Evolutionary conservation across 2,797 vertebrate genomes (phyloP).

Genomic region (Acanthopagrus latus): DNA sequence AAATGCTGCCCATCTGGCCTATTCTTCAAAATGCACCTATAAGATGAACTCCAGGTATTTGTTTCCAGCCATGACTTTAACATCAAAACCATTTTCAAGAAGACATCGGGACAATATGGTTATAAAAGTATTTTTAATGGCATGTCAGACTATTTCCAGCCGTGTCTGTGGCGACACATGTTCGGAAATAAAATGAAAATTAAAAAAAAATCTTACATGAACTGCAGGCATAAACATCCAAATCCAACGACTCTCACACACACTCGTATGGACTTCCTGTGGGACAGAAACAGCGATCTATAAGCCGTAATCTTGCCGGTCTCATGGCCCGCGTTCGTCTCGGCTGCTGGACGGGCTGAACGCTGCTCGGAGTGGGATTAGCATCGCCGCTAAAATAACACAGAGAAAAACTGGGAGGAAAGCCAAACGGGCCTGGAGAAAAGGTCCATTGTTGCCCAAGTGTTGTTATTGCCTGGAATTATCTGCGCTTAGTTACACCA

Average conservation of each 20-base stretch:
- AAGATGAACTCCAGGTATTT: too few relatives aligned
- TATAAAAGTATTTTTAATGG: too few relatives aligned
- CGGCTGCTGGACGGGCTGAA: conserved; percentile 36
- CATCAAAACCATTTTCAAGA: too few relatives aligned
- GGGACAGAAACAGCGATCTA: conserved; percentile 17
- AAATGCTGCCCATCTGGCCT: too few relatives aligned
- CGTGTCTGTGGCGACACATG: too few relatives aligned
- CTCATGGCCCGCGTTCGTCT: conserved; percentile 55
- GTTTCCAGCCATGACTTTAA: too few relatives aligned
- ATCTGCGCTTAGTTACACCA: conserved; percentile 75
- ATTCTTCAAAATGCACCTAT: too few relatives aligned
- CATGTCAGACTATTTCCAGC: too few relatives aligned
- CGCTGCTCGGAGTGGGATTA: conserved; percentile 74
- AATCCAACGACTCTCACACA: conserved; percentile 20
- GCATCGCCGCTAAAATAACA: conserved; percentile 78
- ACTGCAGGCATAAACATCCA: not conserved
- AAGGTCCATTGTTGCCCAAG: conserved; percentile 79
- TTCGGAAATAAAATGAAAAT: not conserved
- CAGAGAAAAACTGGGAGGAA: conserved; percentile 58
- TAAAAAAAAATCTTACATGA: not conserved
- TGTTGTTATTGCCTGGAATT: conserved; percentile 77
- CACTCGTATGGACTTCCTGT: conserved; percentile 18
- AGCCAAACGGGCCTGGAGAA: conserved; percentile 70
- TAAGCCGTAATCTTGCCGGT: conserved; percentile 64
- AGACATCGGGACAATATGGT: too few relatives aligned